phyloP scores from a whole-genome alignment of 2,888 invertebrate genomes.

The Bhutanitis thaidina region DNA sequence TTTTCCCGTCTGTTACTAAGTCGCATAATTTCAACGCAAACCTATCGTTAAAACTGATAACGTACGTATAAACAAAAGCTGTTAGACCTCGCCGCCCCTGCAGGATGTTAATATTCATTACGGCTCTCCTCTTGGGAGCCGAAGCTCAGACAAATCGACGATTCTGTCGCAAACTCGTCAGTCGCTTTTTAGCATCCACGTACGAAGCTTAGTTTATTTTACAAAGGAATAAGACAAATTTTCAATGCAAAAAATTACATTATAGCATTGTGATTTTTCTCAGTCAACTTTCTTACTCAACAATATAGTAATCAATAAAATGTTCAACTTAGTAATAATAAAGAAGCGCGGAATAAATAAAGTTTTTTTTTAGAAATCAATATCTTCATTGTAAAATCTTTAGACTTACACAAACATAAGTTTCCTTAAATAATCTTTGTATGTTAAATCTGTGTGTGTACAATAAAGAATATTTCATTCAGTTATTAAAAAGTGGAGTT shows the following conservation, averaged over 20 bases:
- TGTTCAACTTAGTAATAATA: too few relatives aligned
- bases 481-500: too few relatives aligned
- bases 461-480: too few relatives aligned
- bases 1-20: neutral
- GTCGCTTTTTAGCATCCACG: constrained; percentile 10
- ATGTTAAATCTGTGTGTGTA: too few relatives aligned
- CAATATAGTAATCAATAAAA: too few relatives aligned
- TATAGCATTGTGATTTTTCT: too few relatives aligned
- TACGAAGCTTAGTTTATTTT: neutral
- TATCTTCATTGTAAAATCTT: too few relatives aligned
- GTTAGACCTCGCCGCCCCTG: constrained; percentile 33
- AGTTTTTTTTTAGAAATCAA: too few relatives aligned
- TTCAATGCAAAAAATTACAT: neutral
- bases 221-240: neutral
- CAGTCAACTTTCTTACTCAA: too few relatives aligned
- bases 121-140: constrained; percentile 44
- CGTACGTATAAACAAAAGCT: constrained; percentile 34
- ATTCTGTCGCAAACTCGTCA: constrained; percentile 39
- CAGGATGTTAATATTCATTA: constrained; percentile 72
- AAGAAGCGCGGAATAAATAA: too few relatives aligned
- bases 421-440: too few relatives aligned
- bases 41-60: constrained; percentile 20
- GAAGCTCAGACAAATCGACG: constrained; percentile 55
- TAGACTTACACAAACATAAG: too few relatives aligned
- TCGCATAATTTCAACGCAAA: constrained; percentile 14